Conservation (phyloP, 2,113 vertebrate genomes). For the Zapus hudsonius region DNA sequence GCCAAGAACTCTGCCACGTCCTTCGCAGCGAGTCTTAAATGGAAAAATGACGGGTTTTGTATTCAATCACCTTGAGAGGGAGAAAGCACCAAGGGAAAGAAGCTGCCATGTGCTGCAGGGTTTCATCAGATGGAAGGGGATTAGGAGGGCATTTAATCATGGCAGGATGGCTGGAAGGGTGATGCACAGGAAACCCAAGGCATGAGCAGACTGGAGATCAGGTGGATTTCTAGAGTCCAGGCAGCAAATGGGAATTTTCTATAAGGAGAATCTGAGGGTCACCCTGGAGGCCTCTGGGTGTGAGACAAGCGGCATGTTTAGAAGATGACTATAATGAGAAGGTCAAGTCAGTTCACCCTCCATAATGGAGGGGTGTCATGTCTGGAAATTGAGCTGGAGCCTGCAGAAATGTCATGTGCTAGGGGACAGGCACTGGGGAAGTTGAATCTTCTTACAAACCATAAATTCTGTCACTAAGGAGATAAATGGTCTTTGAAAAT, state of each 20-base stretch:
- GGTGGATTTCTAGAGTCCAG: background rate
- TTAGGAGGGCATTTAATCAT: background rate
- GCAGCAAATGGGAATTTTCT: background rate
- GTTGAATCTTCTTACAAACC: background rate
- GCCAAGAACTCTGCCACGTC: background rate
- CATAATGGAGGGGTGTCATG: background rate
- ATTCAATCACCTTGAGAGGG: constrained; percentile 43
- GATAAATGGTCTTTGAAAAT: background rate
- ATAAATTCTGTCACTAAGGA: background rate
- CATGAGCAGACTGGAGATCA: background rate
- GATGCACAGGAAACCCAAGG: background rate
- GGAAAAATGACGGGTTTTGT: background rate
- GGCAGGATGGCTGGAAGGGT: background rate
- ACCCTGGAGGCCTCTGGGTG: background rate
- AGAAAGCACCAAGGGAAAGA: background rate
- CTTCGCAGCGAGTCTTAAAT: constrained; percentile 11
- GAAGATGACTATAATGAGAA: background rate
- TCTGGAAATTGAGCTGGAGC: background rate
- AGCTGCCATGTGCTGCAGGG: background rate
- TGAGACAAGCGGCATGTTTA: background rate
- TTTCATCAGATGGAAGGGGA: constrained; percentile 11
- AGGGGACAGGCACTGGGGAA: background rate
- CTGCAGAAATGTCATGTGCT: background rate
- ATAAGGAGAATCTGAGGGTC: background rate
- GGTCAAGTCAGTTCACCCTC: background rate